Evolutionary conservation across 2,888 invertebrate genomes (phyloP), one percentile per base, ranked within the genome.

Genomic region (Morpho deidamia): DNA sequence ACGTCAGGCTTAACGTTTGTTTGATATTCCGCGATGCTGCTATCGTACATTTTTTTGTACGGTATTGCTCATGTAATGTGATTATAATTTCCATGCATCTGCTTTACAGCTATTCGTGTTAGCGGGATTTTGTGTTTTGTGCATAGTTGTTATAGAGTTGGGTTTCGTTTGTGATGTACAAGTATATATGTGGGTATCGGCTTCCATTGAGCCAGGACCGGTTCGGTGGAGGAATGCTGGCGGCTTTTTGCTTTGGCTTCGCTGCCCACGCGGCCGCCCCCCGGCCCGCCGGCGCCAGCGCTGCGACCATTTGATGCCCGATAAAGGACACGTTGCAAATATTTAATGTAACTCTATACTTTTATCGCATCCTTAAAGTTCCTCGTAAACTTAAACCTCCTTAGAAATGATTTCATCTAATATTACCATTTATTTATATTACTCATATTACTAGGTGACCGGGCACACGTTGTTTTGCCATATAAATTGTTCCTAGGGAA

Each of bases 181-280:
- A 40, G 56, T 54, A 51, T 61, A 45, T 55, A 60, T 61, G 63
- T 61, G 62, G 57, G 62, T 66, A 69, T 81, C 83, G 86, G 83
- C 79, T 72, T 76, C 78, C 81, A 87, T 86, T 87, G 83, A 86
- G 78, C 63, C 56, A 56, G 67, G 78, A 87, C 87, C 86, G 87
- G 88, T 87, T 85, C 69, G 69, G 72, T 65, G 69, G 69, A 71
- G 86, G 86, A 87, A 86, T 86, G 86, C 74, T 69, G 74, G 72
- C 81, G 80, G 81, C 80, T 83, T 83, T 84, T 83, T 83, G 83
- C 81, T 75, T 76, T 56, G 59, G 76, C 68, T 76, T 76, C 79
- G 74, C 62, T 77, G 71, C 83, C 83, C 81, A 82, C 82, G 81
- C 83, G 81, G 72, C 62, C 75, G 69, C 66, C 61, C 60, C 61